phyloP scores from a whole-genome alignment of 2,113 vertebrate genomes.

The Potamarius usumacintae region DNA sequence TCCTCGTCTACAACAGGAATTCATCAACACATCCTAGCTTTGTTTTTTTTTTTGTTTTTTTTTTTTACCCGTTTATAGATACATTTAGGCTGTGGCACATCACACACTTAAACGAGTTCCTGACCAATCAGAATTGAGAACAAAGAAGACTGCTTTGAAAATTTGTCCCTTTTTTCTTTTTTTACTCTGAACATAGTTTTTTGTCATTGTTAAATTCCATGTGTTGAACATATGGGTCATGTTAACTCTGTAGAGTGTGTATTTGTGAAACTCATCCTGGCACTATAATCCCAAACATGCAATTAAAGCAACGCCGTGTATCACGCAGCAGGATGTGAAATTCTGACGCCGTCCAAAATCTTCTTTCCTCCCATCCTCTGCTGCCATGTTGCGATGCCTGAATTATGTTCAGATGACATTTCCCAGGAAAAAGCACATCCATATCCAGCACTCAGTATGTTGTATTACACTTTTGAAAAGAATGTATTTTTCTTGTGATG shows the following conservation, averaged over 20 bases:
- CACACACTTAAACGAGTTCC: background rate
- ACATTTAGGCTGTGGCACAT: background rate
- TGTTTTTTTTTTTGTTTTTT: background rate
- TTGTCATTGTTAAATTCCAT: background rate
- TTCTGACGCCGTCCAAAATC: background rate
- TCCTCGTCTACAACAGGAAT: background rate
- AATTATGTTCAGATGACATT: slow-evolving; percentile 9
- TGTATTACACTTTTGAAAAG: background rate
- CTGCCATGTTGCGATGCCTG: background rate
- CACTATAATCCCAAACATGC: slow-evolving; percentile 24
- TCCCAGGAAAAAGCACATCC: slow-evolving; percentile 27
- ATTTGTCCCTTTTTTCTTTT: too few relatives aligned
- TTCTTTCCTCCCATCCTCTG: background rate
- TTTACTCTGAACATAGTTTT: background rate
- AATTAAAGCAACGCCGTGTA: slow-evolving; percentile 4
- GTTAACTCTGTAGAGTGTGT: background rate
- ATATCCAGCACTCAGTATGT: slow-evolving; percentile 26
- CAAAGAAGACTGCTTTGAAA: background rate
- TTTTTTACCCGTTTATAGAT: background rate
- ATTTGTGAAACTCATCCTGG: background rate
- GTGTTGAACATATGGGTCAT: background rate
- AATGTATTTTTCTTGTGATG: background rate
- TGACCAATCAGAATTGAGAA: background rate
- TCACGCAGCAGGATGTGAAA: slow-evolving; percentile 12
- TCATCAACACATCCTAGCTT: background rate